Percentiles rank a stretch among this genome's conserved stretches.
These are phyloP conservation scores for Ophion slaviceki DNA, from an alignment of 2,888 invertebrate genomes.

Conservation along the genomic window DNA sequence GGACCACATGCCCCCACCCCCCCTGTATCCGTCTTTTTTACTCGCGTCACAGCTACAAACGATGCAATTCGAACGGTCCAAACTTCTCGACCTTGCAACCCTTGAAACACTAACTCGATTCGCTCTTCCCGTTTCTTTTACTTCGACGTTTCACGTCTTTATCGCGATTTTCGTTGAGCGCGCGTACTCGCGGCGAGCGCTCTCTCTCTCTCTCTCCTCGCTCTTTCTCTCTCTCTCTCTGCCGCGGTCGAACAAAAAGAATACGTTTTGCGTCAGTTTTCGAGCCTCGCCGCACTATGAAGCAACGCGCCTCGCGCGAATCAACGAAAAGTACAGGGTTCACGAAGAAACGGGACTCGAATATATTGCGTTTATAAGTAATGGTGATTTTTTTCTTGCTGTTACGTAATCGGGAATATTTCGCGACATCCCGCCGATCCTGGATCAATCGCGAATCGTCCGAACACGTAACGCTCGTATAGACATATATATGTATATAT, in stretches of 20 bases:
- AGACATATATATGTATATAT: not conserved
- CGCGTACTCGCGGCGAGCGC: not conserved
- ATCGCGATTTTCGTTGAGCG: not conserved
- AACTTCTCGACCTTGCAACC: not conserved
- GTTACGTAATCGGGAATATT: conserved; percentile 61
- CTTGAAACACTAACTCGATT: not conserved
- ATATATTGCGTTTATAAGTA: not conserved
- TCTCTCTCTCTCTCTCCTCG: not conserved
- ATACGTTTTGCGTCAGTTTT: not conserved
- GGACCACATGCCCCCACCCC: conserved; percentile 1
- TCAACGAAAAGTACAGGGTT: not conserved
- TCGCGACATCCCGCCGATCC: conserved; percentile 53
- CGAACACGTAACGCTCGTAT: conserved; percentile 8
- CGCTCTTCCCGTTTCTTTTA: no score
- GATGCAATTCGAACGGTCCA: not conserved
- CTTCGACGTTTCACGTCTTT: not conserved
- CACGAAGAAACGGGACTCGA: not conserved
- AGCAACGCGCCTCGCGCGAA: not conserved
- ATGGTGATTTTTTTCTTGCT: not conserved
- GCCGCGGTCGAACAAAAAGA: not conserved
- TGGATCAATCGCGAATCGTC: conserved; percentile 45
- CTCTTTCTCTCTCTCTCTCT: not conserved
- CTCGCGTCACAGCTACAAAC: not conserved
- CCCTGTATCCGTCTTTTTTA: not conserved
- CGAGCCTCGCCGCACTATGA: not conserved